Base-by-base conservation (phyloP, 2,113 vertebrate species). In the Naja naja region DNA sequence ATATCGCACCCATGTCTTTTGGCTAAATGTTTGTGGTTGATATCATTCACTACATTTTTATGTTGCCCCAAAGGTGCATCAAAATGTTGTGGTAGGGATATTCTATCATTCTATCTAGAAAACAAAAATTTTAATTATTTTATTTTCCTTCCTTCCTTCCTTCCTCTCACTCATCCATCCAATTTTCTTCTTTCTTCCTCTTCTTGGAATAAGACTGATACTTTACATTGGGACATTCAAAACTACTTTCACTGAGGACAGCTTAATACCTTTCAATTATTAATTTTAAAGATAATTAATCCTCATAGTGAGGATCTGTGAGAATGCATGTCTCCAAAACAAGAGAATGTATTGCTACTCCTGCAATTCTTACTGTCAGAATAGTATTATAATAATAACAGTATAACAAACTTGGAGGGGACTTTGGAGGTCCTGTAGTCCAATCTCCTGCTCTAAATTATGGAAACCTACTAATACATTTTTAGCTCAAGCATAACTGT, bases 21-120 rank as follows among this genome's bases (percentile, higher is more conserved):
- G 93, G n/a, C 69, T 91, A 91, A 90, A 81, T 5, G 11, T 94
- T 94, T 93, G n/a, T n/a, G 0, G 5, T 16, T 54, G 30, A 69
- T n/a, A 14, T 81, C 69, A 3, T 90, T 45, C 55, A 54, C 14
- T 93, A 27, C 43, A 43, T 86, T n/a, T 69, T 25, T 49, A 39
- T 55, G 89, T n/a, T 10, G 30, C 16, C 22, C 64, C 81, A 81
- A 88, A 58, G 30, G n/a, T 56, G 20, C 85, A 88, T 20, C 49
- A 92, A 91, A 39, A 18, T 0, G 0, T 39, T 53, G 47, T 64
- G 16, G 54, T 22, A 23, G 11, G 25, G 3, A 5, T 88, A 55
- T 91, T 81, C 43, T 56, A 22, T 27, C 27, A 55, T 91, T 81
- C 43, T 56, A 22, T 27, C 27, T 88, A 52, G 27, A 20, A 54